Evolutionary conservation across 2,888 invertebrate genomes (phyloP), one percentile per base, ranked within the genome.

Genomic region (Dascillus cervinus): DNA sequence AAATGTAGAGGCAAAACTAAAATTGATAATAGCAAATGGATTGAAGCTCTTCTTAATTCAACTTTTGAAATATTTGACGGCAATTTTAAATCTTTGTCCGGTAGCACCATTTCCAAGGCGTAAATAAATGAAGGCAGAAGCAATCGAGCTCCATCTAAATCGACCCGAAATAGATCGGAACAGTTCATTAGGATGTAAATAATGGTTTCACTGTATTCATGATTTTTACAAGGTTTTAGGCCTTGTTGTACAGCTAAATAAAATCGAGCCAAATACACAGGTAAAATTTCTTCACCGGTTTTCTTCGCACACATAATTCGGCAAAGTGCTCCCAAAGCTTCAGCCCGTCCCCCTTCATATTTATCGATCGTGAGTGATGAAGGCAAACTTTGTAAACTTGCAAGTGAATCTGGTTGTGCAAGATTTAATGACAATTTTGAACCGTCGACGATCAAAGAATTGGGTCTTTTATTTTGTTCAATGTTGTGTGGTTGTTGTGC

Each of bases 221-320:
- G 58, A 37, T 51, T 56, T 10, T 43, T 17, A 3, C 48, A 33
- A n/a, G 50, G 31, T 39, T 44, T 50, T 11, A 95, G 73, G 1
- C 94, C 95, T 61, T 90, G 87, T 51, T 84, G 84, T 41, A 98
- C 66, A 3, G 91, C 88, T 52, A 92, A 79, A 65, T 94, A 95
- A 67, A 95, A 92, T 26, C 96, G 74, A 5, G 95, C 90, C 51
- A 95, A 71, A 69, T 97, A 97, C 1, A 84, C 86, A 1, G 94
- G 89, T 30, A 90, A 70, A 49, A 98, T 90, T 56, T 86, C 84
- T 68, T 95, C 95, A 21, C 88, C 87, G 1, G 92, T 90, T 65
- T 90, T 91, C 66, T 94, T 94, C 0, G 95, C 84, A 63, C 92
- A 95, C 61, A 98, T 85, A 56, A 97, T 91, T 52, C 95, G 77